Evolutionary conservation across 2,888 invertebrate genomes (phyloP).

Genomic region (Orthonychiurus folsomi): DNA sequence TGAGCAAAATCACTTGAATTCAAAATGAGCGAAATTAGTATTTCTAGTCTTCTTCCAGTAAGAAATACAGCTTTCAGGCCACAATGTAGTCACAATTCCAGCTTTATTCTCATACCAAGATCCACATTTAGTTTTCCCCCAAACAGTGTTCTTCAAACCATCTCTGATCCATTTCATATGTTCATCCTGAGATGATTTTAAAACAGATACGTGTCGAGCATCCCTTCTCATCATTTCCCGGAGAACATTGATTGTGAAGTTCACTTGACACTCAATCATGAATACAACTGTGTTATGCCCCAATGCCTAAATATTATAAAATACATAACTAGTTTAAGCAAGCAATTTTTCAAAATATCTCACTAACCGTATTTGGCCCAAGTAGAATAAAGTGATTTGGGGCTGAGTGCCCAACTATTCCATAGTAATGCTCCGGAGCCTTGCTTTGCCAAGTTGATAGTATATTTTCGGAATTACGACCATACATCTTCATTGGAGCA

Average conservation of each 20-base stretch:
- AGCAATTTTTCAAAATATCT: neutral
- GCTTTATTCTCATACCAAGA: conserved; percentile 8
- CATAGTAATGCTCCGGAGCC: conserved; percentile 23
- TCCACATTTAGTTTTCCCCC: conserved; percentile 6
- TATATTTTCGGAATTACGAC: conserved; percentile 18
- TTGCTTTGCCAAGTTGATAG: conserved; percentile 23
- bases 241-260: conserved; percentile 23
- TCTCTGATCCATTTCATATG: conserved; percentile 17
- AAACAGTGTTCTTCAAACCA: conserved; percentile 16
- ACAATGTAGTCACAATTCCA: conserved; percentile 3
- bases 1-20: conserved; percentile 5
- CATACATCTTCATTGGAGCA: conserved; percentile 26
- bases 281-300: conserved; percentile 12
- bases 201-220: conserved; percentile 15
- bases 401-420: conserved; percentile 11
- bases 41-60: conserved; percentile 6
- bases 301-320: neutral
- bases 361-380: conserved; percentile 31
- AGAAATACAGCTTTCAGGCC: conserved; percentile 4
- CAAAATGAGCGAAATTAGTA: conserved; percentile 6
- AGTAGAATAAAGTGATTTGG: conserved; percentile 30
- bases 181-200: conserved; percentile 19
- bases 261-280: conserved; percentile 24
- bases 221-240: conserved; percentile 22
- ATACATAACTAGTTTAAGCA: neutral